Evolutionary conservation across 2,888 invertebrate species (phyloP).

Genomic region (Ctena decussata): DNA sequence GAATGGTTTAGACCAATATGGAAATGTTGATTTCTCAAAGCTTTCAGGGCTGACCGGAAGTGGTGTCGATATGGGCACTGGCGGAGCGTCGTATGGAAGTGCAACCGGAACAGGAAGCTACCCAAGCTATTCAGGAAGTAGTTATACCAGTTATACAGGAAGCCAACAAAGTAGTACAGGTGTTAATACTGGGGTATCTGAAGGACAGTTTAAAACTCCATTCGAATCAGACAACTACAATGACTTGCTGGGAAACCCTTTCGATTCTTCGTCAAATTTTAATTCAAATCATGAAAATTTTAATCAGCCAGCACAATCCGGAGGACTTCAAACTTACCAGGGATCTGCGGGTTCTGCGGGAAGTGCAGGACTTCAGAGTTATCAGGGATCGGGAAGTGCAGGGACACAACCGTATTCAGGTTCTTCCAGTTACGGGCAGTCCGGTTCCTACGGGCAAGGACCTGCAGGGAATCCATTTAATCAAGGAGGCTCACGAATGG

Average conservation of each 20-base stretch:
- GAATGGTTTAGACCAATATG: slow-evolving; percentile 38
- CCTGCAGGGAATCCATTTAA: slow-evolving; percentile 35
- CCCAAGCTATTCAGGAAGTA: not conserved
- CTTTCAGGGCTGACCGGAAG: slow-evolving; percentile 33
- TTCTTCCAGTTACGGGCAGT: not conserved
- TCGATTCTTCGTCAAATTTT: slow-evolving; percentile 25
- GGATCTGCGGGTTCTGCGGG: not conserved
- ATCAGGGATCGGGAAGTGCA: not conserved
- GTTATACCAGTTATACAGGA: not conserved
- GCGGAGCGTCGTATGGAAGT: not conserved
- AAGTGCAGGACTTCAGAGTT: not conserved
- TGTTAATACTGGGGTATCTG: slow-evolving; percentile 5
- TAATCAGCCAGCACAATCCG: not conserved
- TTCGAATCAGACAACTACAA: slow-evolving; percentile 57
- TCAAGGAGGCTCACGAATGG: slow-evolving; percentile 24
- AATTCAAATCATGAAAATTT: slow-evolving; percentile 3
- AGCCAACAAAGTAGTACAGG: not conserved
- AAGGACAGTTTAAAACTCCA: slow-evolving; percentile 49
- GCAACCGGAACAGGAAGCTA: not conserved
- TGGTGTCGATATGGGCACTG: not conserved
- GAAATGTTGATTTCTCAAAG: slow-evolving; percentile 46
- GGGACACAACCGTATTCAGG: not conserved
- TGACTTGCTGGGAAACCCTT: slow-evolving; percentile 48
- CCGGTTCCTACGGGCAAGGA: not conserved
- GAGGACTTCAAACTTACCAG: not conserved